These are phyloP conservation scores for Copsychus sechellarum DNA, from an alignment of 2,113 vertebrate species.

Conservation along the genomic window DNA sequence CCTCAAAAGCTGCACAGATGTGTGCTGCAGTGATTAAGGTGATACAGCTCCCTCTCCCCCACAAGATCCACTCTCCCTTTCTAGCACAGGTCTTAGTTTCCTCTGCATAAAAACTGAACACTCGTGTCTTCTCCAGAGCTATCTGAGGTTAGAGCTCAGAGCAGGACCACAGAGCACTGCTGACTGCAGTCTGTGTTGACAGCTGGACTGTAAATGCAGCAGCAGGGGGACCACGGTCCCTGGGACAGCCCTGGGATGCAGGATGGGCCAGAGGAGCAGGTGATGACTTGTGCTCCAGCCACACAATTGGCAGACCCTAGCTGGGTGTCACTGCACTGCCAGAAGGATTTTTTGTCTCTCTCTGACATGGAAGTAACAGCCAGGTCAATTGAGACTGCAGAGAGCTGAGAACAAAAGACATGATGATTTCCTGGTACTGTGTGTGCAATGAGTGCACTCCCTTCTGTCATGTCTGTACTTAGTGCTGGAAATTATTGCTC, in stretches of 20 bases:
- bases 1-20: not conserved
- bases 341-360: not conserved
- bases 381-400: not conserved
- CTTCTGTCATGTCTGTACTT: not conserved
- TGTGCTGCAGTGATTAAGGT: not conserved
- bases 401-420: not conserved
- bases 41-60: not conserved
- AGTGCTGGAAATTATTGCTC: not conserved
- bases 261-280: rapidly evolving
- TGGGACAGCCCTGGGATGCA: not conserved
- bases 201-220: not conserved
- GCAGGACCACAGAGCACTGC: not conserved
- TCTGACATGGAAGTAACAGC: not conserved
- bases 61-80: not conserved
- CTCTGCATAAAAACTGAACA: not conserved
- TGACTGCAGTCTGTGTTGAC: not conserved
- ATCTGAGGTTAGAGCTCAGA: not conserved
- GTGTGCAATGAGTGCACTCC: not conserved
- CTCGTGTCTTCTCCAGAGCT: rapidly evolving
- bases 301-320: not conserved
- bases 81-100: not conserved
- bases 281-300: not conserved
- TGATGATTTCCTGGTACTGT: not conserved
- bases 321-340: not conserved
- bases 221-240: not conserved